phyloP scores from a whole-genome alignment of 2,113 vertebrate species.

The Percina caprodes region DNA sequence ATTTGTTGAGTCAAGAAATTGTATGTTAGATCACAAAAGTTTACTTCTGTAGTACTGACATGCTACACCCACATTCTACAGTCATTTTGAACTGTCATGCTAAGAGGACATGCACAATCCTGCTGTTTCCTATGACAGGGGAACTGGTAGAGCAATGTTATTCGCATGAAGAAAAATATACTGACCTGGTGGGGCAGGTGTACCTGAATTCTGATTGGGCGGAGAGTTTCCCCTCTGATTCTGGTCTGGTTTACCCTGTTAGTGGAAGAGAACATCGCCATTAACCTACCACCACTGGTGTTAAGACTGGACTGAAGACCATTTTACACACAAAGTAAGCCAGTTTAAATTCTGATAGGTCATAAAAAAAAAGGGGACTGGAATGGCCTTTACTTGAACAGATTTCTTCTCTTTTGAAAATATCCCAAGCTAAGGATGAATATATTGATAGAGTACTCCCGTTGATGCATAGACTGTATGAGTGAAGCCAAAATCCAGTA shows the following conservation, averaged over 20 bases:
- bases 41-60: neutral
- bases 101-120: neutral
- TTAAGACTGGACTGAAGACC: neutral
- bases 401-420: too few relatives aligned
- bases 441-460: too few relatives aligned
- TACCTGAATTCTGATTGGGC: conserved; percentile 91
- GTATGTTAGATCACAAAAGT: neutral
- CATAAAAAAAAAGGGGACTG: too few relatives aligned
- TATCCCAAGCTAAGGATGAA: too few relatives aligned
- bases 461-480: too few relatives aligned
- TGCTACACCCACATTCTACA: neutral
- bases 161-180: conserved; percentile 18
- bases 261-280: conserved; percentile 8
- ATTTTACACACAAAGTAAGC: neutral
- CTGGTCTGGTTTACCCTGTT: conserved; percentile 91
- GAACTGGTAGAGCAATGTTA: neutral
- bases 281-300: neutral
- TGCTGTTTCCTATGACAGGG: neutral
- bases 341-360: too few relatives aligned
- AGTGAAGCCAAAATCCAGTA: too few relatives aligned
- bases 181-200: conserved; percentile 90
- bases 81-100: neutral
- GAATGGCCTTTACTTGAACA: rapidly evolving
- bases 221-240: conserved; percentile 92
- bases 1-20: neutral